Conservation (phyloP, 30 jellyfish, hydroid and myxozoan genomes). For the Turritopsis dohrnii region DNA sequence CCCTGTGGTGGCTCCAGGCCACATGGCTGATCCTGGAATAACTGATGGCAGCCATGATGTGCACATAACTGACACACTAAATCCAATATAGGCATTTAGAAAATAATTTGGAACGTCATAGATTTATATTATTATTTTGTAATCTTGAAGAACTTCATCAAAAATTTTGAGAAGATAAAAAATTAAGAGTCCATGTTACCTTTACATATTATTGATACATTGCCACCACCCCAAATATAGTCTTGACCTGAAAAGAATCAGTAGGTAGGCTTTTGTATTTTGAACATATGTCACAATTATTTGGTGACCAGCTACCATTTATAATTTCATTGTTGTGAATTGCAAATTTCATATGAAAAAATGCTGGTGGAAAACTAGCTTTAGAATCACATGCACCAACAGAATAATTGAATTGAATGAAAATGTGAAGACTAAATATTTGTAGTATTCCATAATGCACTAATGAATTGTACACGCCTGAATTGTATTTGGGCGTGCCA, state of each 20-base stretch:
- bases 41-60: constrained; percentile 23
- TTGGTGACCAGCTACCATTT: not conserved
- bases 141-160: not conserved
- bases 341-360: too few relatives aligned
- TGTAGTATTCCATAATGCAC: too few relatives aligned
- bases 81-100: not conserved
- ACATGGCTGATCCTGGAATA: not conserved
- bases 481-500: too few relatives aligned
- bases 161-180: not conserved
- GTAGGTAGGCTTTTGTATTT: too few relatives aligned
- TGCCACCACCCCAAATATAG: constrained; percentile 62
- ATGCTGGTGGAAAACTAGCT: too few relatives aligned
- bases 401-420: too few relatives aligned
- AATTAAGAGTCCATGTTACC: constrained; percentile 26
- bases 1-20: not conserved
- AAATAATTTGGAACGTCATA: too few relatives aligned
- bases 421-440: too few relatives aligned
- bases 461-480: too few relatives aligned
- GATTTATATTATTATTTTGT: not conserved
- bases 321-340: too few relatives aligned
- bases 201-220: constrained; percentile 48
- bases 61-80: constrained; percentile 21
- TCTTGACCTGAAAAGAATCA: constrained; percentile 44
- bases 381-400: too few relatives aligned
- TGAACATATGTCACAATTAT: not conserved